Evolutionary conservation across 2,113 vertebrate genomes (phyloP), one percentile per base, ranked within the genome.

Genomic region (Microcebus griseorufus): DNA sequence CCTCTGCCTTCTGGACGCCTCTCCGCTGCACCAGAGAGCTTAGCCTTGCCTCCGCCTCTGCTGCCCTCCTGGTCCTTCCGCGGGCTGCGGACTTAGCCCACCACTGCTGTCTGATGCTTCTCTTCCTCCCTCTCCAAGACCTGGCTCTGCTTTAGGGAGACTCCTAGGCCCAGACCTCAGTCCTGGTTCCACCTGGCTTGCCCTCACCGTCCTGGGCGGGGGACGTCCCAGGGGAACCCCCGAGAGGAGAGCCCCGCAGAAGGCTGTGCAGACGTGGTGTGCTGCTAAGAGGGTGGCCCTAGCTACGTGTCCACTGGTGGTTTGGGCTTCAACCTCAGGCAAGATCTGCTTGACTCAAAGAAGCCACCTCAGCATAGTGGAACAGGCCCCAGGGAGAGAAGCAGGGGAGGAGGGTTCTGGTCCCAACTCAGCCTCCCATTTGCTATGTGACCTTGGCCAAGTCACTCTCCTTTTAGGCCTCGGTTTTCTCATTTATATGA

Each of bases 1-100:
- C 86, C 72, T 96, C 91, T 97, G 85, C 92, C 97, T 95, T 93
- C 93, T 45, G 96, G 89, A 97, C 64, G 32, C 65, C 84, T 67
- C 88, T 95, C 88, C 4, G 11, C 93, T 0, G 0, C 98, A 95
- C 95, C 95, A 53, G 93, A 97, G 91, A 97, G 75, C 93, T 96
- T 76, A 85, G 94, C 80, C 89, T 92, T 23, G 27, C 92, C 87
- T 81, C 72, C 76, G 34, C 94, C 51, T 95, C 76, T 78, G 78
- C 98, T 97, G 58, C 73, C 93, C 64, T 89, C 76, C 58, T 6
- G 48, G 51, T 29, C 85, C 48, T 81, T 45, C 88, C 55, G 64
- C 93, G 55, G 84, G 82, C 93, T 18, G 76, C 37, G 55, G 92
- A 97, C 83, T 87, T 16, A 25, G 75, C 86, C 39, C 32, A 6